Evolutionary conservation across 2,797 vertebrate genomes (phyloP), one percentile per base, ranked within the genome.

Genomic region (Micropoecilia bifurca): DNA sequence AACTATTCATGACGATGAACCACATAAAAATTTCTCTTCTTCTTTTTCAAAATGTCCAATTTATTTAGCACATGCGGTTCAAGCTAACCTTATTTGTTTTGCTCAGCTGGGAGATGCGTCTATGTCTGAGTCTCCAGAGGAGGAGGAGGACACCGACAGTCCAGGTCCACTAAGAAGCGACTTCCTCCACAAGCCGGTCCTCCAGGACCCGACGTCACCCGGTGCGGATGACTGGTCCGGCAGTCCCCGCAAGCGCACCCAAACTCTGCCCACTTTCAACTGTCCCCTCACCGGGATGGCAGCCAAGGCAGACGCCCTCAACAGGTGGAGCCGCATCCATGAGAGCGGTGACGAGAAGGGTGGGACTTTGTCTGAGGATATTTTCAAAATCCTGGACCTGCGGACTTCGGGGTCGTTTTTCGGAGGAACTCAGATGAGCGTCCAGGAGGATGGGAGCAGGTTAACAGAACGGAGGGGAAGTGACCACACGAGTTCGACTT

Each of bases 231-330:
- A 69, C 0, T 96, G 95, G 96, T 83, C 83, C 0, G 73, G 16
- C 0, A 95, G 96, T 16, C 92, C 97, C 20, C 96, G 98, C 78
- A 99, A 99, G 87, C 96, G 98, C 85, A 99, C 98, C 3, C 98
- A 99, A 91, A 99, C 98, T 0, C 92, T 99, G 4, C 98, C 98
- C 0, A 94, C 94, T 79, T 94, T 97, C 83, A 97, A 93, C 81
- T 94, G 94, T 66, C 89, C 94, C 6, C 83, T 95, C 79, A 91
- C 79, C 0, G 25, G 93, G 69, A 77, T 85, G 61, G 2, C 91
- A 30, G 84, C 91, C 77, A 87, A 94, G 66, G 89, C 93, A 0
- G 92, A 93, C 0, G 87, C 89, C 55, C 83, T 92, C 74, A 95
- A 88, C 66, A 92, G 93, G 16, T 95, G 94, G 94, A 94, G 93